Base-by-base conservation (phyloP, 1,140 invertebrate species). In the Sitodiplosis mosellana region DNA sequence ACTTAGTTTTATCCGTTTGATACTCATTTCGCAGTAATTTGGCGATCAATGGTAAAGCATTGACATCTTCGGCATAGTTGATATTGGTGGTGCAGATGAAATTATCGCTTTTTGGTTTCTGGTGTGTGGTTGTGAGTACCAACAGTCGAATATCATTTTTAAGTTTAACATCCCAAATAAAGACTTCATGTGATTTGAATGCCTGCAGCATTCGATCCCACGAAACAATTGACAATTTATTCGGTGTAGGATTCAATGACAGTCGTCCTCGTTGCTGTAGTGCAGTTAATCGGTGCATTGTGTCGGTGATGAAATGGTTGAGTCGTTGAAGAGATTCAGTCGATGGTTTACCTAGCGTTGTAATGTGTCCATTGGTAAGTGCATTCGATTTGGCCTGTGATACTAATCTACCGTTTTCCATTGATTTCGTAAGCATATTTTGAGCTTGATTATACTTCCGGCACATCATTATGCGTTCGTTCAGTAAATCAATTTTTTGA, bases 191-290 rank as follows among this genome's bases (percentile, higher is more conserved):
- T 1, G 54, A 55, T 18, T 56, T 51, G 22, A 56, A 63, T 12
- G 59, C 59, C 1, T 55, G 55, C 44, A 64, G 33, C 14, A 64
- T 59, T 33, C 61, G 59, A 0, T 55, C 53, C 62, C 62, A 64
- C 38, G 58, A 56, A 12, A 63, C 59, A 12, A 60, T 60, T 48
- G 58, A 61, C 0, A 64, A 47, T 17, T n/a, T 12, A 14, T 36
- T 33, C 5, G 42, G 14, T 2, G 2, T 27, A 2, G 19, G 19
- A 15, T 12, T 33, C 8, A 40, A 37, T 19, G 12, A 6, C 10
- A n/a, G 11, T 6, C 5, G 33, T 2, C 18, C 18, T 10, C 6
- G 12, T 27, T 43, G 10, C 36, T 43, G 41, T 17, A 19, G 34
- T 19, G 11, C 3, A 33, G 19, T 19, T n/a, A 48, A 43, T 6